These are phyloP conservation scores for Cyprinella venusta DNA, from an alignment of 2,797 vertebrate species.

Conservation along the genomic window DNA sequence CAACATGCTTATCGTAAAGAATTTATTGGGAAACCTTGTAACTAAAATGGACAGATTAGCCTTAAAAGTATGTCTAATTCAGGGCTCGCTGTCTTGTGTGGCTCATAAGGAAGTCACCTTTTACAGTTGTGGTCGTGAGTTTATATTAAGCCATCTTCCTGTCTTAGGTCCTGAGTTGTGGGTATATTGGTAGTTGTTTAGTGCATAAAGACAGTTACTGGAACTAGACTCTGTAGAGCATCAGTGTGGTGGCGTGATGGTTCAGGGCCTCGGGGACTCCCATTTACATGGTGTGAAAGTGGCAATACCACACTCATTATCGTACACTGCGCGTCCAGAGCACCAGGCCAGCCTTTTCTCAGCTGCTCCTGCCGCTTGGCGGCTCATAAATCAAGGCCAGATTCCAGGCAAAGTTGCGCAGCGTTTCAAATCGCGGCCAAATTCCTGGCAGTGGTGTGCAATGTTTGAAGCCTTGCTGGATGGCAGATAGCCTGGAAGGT, in stretches of 20 bases:
- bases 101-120: conserved; percentile 11
- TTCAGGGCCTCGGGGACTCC: conserved; percentile 38
- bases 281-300: conserved; percentile 52
- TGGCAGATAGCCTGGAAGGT: not conserved
- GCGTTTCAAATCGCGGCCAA: conserved; percentile 36
- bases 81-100: not conserved
- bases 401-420: conserved; percentile 43
- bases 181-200: not conserved
- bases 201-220: conserved; percentile 16
- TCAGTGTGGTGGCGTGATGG: conserved; percentile 1
- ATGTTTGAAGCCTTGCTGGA: conserved; percentile 22
- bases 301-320: conserved; percentile 54
- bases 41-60: not conserved
- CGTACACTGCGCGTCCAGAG: not conserved
- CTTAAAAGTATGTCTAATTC: not conserved
- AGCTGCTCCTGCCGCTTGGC: conserved; percentile 18
- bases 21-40: not conserved
- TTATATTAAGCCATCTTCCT: conserved; percentile 24
- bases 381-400: conserved; percentile 32
- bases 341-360: not conserved
- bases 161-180: conserved; percentile 24
- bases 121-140: conserved; percentile 24
- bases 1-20: not conserved
- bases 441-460: conserved; percentile 29
- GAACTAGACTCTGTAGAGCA: not conserved